Conservation (phyloP, 1,140 invertebrate species). For the Samia ricini region DNA sequence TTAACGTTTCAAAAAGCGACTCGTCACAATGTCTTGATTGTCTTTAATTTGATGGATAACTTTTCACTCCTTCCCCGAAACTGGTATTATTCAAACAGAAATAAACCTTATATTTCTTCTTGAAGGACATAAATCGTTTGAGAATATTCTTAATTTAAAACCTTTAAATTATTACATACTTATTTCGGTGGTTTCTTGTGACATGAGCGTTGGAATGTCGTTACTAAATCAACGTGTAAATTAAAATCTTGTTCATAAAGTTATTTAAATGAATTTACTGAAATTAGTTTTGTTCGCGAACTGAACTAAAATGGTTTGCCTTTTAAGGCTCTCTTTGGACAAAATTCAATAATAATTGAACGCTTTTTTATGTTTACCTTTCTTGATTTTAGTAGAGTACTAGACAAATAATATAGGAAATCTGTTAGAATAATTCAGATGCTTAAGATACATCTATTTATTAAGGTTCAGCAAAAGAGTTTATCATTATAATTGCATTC, state of each 20-base stretch:
- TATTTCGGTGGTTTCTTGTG: not conserved
- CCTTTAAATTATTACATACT: not conserved
- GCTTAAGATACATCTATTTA: no score
- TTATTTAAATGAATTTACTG: not conserved
- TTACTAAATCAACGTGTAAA: not conserved
- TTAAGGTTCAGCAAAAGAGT: no score
- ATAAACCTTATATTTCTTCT: conserved; percentile 2
- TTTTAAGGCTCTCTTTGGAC: no score
- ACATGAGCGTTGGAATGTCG: not conserved
- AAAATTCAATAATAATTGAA: no score
- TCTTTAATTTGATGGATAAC: conserved; percentile 56
- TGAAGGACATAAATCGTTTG: not conserved
- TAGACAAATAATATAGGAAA: no score
- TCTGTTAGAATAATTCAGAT: no score
- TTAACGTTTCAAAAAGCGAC: conserved; percentile 38
- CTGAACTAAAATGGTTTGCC: no score
- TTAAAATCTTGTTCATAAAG: not conserved
- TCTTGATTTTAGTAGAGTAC: no score
- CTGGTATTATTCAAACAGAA: conserved; percentile 3
- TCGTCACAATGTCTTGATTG: conserved; percentile 48
- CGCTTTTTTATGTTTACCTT: no score
- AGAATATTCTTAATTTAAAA: not conserved
- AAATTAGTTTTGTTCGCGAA: no score
- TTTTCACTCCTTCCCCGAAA: conserved; percentile 33
- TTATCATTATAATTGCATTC: no score